Evolutionary conservation across 1,140 invertebrate species (phyloP), one percentile per base, ranked within the genome.

Genomic region (Rhagoletis zephyria): DNA sequence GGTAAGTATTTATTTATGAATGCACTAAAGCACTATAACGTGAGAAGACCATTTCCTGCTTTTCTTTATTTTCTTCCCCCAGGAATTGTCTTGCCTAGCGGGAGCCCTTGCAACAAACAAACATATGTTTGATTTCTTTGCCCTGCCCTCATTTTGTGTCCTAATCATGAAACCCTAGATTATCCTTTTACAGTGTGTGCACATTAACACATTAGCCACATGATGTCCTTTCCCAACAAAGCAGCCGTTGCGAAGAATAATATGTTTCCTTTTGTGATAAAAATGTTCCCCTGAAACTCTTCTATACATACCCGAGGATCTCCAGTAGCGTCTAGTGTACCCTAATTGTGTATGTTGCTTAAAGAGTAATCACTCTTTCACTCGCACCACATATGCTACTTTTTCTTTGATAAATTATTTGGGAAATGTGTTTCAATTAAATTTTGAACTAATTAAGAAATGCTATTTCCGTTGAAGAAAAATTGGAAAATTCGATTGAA

Each of bases 161-260:
- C 74, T 12, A 56, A 81, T 81, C 48, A 59, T 19, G 5, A 56
- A 59, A 56, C 48, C 9, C 6, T 81, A 59, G 74, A 56, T 81
- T 81, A 81, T 81, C 74, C 48, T 81, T 81, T 81, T 30, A 30
- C 30, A 7, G 9, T 2, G 12, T 63, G 42, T 2, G 74, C 19
- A 81, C 74, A 81, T 81, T 81, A 81, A 81, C 74, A 56, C 74
- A 81, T 81, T 56, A 81, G 74, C 74, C 74, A 81, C 19, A 81
- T 81, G 74, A 56, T 30, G 74, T 81, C 74, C 74, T 81, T 56
- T 59, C 48, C 19, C 48, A 3, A 51, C 16, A 45, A 6, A 59
- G 48, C 74, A 81, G 56, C 74, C 56, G 45, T 81, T 59, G 30
- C 1, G 16, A 56, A 56, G 51, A 56, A 10, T 7, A 56, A 56